Evolutionary conservation across 2,888 invertebrate species (phyloP).

Genomic region (Allophyes oxyacanthae): DNA sequence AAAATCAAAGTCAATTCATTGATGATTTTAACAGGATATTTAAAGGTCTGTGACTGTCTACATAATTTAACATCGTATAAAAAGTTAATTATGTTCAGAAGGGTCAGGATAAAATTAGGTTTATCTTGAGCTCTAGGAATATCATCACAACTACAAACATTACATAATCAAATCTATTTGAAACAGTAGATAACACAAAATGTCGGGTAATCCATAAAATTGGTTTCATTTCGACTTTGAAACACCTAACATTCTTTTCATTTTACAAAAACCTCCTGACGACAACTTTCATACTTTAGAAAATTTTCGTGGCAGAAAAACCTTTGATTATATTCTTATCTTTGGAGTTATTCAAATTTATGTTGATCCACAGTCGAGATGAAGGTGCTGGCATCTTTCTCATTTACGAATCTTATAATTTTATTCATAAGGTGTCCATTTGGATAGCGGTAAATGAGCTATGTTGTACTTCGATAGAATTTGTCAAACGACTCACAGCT

Average conservation of each 20-base stretch:
- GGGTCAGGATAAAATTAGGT: no score
- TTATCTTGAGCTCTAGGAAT: no score
- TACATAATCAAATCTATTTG: neutral
- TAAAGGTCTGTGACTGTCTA: neutral
- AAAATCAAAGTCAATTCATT: neutral
- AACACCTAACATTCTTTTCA: conserved; percentile 9
- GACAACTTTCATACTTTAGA: conserved; percentile 40
- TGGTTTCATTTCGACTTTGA: conserved; percentile 8
- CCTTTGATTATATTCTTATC: conserved; percentile 60
- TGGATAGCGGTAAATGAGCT: conserved; percentile 45
- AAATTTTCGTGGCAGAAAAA: conserved; percentile 40
- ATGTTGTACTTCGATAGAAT: conserved; percentile 35
- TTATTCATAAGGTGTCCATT: conserved; percentile 63
- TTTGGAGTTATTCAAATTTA: conserved; percentile 65
- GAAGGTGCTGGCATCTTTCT: conserved; percentile 54
- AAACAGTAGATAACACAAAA: neutral
- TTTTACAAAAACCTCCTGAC: conserved; percentile 6
- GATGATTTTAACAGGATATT: neutral
- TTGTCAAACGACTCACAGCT: conserved; percentile 23
- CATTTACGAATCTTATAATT: conserved; percentile 60
- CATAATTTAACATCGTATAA: no score
- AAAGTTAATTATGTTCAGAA: no score
- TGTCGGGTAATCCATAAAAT: conserved; percentile 2
- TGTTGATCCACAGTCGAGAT: conserved; percentile 60
- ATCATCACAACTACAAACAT: no score